Percentiles rank a stretch among this genome's conserved stretches.
phyloP scores from a whole-genome alignment of 2,797 vertebrate genomes.

The Lutjanus argentimaculatus region DNA sequence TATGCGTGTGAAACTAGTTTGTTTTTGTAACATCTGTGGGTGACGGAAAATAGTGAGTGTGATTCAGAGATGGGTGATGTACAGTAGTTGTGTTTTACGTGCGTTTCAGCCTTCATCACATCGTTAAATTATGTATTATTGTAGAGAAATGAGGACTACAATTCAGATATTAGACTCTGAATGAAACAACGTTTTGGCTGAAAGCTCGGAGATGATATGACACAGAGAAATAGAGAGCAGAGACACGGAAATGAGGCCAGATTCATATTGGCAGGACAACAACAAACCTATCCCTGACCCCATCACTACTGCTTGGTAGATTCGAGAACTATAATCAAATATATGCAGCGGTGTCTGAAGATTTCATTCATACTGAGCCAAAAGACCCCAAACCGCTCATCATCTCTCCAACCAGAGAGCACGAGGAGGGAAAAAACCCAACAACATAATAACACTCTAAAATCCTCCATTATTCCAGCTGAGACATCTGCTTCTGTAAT shows the following conservation, averaged over 20 bases:
- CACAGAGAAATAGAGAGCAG: background rate
- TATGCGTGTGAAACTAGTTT: slow-evolving; percentile 15
- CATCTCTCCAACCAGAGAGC: slow-evolving; percentile 45
- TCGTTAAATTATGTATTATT: slow-evolving; percentile 11
- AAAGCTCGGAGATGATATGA: slow-evolving; percentile 27
- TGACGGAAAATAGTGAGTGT: slow-evolving; percentile 4
- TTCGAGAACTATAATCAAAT: slow-evolving; percentile 40
- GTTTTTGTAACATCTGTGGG: slow-evolving; percentile 14
- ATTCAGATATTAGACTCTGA: slow-evolving; percentile 43
- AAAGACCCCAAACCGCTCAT: slow-evolving; percentile 60
- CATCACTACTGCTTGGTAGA: slow-evolving; percentile 12
- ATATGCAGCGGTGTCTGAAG: slow-evolving; percentile 24
- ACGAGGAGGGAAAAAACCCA: background rate
- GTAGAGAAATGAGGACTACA: background rate
- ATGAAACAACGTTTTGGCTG: slow-evolving; percentile 22
- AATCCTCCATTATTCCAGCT: slow-evolving; percentile 68
- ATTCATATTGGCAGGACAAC: slow-evolving; percentile 31
- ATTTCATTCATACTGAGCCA: slow-evolving; percentile 46
- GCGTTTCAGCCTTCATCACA: slow-evolving; percentile 16
- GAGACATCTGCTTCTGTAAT: slow-evolving; percentile 77
- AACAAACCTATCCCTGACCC: slow-evolving; percentile 37
- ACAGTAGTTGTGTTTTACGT: slow-evolving; percentile 27
- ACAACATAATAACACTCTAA: slow-evolving; percentile 63
- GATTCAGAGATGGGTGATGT: slow-evolving; percentile 14
- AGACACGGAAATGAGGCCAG: slow-evolving; percentile 35